These are phyloP conservation scores for Apomyelois bistriatella DNA, from an alignment of 2,888 invertebrate genomes.

Conservation along the genomic window DNA sequence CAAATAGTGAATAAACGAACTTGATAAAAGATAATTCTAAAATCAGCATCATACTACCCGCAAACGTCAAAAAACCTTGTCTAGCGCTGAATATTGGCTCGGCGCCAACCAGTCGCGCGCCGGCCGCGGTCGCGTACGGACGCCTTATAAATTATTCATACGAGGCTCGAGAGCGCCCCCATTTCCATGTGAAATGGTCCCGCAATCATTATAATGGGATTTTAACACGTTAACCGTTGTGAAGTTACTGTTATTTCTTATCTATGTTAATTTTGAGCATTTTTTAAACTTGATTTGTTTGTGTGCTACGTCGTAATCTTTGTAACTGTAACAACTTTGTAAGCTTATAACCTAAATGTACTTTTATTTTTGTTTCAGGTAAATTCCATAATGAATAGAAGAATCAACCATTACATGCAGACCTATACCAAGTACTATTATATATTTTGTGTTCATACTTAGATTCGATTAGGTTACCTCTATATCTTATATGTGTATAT, in stretches of 20 bases:
- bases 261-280: not conserved
- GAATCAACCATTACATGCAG: too few relatives aligned
- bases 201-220: slow-evolving; percentile 7
- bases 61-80: not conserved
- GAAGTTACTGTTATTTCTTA: slow-evolving; percentile 1
- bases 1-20: too few relatives aligned
- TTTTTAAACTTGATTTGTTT: not conserved
- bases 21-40: not conserved
- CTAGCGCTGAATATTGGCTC: not conserved
- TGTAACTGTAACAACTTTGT: not conserved
- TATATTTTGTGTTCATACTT: too few relatives aligned
- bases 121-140: slow-evolving; percentile 1
- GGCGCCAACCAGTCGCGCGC: slow-evolving; percentile 7
- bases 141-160: slow-evolving; percentile 1
- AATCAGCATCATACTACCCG: not conserved
- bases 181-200: not conserved
- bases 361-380: too few relatives aligned
- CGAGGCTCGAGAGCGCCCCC: not conserved
- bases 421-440: too few relatives aligned
- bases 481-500: too few relatives aligned
- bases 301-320: not conserved
- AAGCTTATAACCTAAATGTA: too few relatives aligned
- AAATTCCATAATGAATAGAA: too few relatives aligned
- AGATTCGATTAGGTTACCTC: too few relatives aligned
- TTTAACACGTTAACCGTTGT: slow-evolving; percentile 9